phyloP scores from a whole-genome alignment of 1,140 invertebrate species.

The Apocrypta bakeri region DNA sequence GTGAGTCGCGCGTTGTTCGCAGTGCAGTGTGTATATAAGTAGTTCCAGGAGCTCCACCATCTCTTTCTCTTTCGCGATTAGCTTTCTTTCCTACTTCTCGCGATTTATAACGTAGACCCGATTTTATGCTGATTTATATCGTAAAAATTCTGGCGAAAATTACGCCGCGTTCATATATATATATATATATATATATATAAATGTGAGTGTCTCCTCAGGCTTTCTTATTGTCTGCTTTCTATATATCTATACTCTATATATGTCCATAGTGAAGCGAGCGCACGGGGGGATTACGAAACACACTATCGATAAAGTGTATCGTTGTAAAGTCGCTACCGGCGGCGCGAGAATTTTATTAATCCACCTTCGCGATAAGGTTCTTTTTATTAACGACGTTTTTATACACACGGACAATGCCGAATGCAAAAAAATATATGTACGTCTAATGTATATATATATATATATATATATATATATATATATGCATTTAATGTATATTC shows the following conservation, averaged over 20 bases:
- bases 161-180: background rate
- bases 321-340: background rate
- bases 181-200: too few relatives aligned
- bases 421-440: too few relatives aligned
- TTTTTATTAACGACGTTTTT: background rate
- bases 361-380: background rate
- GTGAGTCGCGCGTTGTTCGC: background rate
- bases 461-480: too few relatives aligned
- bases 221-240: background rate
- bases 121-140: too few relatives aligned
- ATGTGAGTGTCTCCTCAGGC: background rate
- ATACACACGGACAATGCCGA: too few relatives aligned
- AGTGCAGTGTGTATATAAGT: background rate
- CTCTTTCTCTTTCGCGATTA: too few relatives aligned
- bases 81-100: too few relatives aligned
- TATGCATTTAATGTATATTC: too few relatives aligned
- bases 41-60: too few relatives aligned
- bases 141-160: background rate
- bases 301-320: constrained; percentile 20
- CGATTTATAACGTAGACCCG: too few relatives aligned
- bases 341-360: background rate
- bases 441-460: too few relatives aligned
- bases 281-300: background rate
- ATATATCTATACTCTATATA: background rate
- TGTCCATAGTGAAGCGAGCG: background rate